These are phyloP conservation scores for Rhimphoctona megacephalus DNA, from an alignment of 2,888 invertebrate genomes.

Conservation along the genomic window DNA sequence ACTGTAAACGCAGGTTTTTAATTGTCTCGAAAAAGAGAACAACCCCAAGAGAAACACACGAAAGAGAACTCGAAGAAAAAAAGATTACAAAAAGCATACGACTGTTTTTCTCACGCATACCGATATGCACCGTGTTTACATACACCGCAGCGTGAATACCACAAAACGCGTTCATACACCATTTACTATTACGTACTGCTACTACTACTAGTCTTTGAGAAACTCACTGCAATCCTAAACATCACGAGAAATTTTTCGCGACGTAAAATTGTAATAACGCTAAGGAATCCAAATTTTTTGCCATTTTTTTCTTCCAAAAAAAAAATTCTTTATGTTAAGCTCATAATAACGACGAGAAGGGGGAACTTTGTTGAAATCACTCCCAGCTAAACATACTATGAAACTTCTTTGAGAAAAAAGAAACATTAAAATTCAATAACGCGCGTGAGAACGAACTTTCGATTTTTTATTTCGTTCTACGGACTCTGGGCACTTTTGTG, in stretches of 20 bases:
- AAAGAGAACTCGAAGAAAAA: not conserved
- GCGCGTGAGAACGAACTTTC: not conserved
- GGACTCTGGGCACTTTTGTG: not conserved
- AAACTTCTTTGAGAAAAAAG: not conserved
- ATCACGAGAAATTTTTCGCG: conserved; percentile 9
- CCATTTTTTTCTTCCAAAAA: not conserved
- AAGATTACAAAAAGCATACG: conserved; percentile 16
- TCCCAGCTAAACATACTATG: not conserved
- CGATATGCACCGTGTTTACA: conserved; percentile 31
- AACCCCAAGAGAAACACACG: conserved; percentile 24
- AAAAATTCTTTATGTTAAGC: not conserved
- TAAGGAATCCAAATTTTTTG: not conserved
- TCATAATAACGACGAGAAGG: not conserved
- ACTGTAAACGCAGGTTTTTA: not conserved
- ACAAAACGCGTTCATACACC: conserved; percentile 15
- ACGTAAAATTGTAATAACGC: not conserved
- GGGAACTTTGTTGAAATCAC: not conserved
- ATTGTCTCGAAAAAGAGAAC: conserved; percentile 33
- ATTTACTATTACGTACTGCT: conserved; percentile 29
- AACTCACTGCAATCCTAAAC: conserved; percentile 22
- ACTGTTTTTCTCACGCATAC: conserved; percentile 46
- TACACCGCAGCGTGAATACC: not conserved
- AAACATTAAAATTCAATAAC: not conserved
- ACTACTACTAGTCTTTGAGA: conserved; percentile 17
- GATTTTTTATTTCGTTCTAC: not conserved